Conservation (phyloP, 2,113 vertebrate genomes). For the Oreochromis aureus region DNA sequence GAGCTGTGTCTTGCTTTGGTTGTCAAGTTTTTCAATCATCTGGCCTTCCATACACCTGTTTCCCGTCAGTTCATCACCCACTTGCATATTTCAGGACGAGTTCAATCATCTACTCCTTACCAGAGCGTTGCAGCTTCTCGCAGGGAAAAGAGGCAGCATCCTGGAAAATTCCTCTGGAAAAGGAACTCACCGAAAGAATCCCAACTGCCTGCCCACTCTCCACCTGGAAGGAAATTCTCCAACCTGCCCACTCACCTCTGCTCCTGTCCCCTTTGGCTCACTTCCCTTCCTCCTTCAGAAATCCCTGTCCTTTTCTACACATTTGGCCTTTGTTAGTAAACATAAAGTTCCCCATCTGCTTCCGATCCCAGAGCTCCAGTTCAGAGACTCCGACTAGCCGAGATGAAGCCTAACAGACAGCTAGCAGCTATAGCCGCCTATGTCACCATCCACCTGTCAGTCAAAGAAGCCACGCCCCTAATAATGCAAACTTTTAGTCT, state of each 20-base stretch:
- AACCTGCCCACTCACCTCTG: not conserved
- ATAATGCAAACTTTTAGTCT: not conserved
- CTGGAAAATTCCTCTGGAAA: not conserved
- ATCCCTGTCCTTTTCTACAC: not conserved
- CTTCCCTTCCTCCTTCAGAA: not conserved
- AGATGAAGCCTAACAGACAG: not conserved
- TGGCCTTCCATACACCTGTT: not conserved
- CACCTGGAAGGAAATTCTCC: not conserved
- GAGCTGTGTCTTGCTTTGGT: not conserved
- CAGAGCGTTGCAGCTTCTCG: not conserved
- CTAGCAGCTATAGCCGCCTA: not conserved
- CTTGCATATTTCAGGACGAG: not conserved
- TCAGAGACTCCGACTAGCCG: not conserved
- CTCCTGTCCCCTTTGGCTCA: not conserved
- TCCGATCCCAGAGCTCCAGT: not conserved
- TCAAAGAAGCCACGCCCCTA: not conserved
- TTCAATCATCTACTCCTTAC: not conserved
- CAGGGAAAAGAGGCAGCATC: not conserved
- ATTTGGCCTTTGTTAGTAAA: not conserved
- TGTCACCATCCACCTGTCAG: not conserved
- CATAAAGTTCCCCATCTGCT: not conserved
- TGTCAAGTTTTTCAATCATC: not conserved
- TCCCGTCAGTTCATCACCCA: not conserved
- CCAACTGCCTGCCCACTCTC: not conserved
- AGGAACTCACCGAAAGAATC: not conserved